Evolutionary conservation across 2,113 vertebrate genomes (phyloP).

Genomic region (Fregata magnificens): DNA sequence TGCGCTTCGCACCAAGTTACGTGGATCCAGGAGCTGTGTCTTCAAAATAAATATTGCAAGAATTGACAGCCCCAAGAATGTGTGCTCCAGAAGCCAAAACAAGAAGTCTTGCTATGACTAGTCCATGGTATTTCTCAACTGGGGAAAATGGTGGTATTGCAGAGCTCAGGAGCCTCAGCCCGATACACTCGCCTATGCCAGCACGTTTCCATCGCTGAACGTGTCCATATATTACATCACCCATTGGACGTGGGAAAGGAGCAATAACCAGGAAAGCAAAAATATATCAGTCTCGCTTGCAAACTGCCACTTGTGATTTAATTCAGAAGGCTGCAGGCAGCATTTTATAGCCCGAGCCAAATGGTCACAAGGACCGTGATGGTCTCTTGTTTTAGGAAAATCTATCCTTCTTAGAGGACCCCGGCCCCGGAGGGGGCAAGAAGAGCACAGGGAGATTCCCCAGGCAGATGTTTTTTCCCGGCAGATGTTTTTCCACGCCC

Average conservation of each 20-base stretch:
- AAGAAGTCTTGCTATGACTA: not conserved
- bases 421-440: fast-evolving
- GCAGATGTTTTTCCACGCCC: not conserved
- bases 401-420: not conserved
- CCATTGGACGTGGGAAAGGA: not conserved
- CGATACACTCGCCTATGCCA: not conserved
- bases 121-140: not conserved
- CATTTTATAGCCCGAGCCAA: not conserved
- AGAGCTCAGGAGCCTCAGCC: not conserved
- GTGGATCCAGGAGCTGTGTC: not conserved
- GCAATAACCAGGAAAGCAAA: not conserved
- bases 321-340: not conserved
- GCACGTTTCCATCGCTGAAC: not conserved
- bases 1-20: not conserved
- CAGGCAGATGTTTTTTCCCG: not conserved
- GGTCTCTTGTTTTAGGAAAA: not conserved
- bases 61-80: not conserved
- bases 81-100: not conserved
- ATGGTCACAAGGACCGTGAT: not conserved
- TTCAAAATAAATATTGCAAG: not conserved
- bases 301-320: not conserved
- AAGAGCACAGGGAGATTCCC: not conserved
- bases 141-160: not conserved
- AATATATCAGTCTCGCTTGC: not conserved
- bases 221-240: not conserved